phyloP scores from a whole-genome alignment of 35 echinoderm and acorn worm genomes.

The Patiria miniata region DNA sequence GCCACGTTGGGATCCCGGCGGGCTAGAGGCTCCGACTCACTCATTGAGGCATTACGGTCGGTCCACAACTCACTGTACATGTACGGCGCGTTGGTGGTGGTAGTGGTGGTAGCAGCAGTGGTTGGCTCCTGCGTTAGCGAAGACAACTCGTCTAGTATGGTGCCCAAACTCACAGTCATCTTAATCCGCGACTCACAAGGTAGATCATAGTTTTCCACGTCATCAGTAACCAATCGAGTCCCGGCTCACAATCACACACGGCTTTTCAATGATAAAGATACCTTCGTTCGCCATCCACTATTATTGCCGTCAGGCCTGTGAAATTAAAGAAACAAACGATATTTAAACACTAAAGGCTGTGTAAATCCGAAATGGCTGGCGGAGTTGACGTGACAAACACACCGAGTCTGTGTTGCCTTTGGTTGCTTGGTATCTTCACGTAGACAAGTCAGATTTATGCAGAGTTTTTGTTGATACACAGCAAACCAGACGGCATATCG shows the following conservation, averaged over 20 bases:
- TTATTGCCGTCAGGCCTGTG: too few relatives aligned
- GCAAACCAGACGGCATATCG: background rate
- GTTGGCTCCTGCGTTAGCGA: background rate
- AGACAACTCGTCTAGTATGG: conserved; percentile 28
- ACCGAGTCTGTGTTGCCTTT: background rate
- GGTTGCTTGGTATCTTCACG: conserved; percentile 16
- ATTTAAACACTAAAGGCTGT: too few relatives aligned
- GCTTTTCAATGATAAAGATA: too few relatives aligned
- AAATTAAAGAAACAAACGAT: too few relatives aligned
- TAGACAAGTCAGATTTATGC: background rate
- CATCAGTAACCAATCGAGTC: too few relatives aligned
- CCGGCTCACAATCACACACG: too few relatives aligned
- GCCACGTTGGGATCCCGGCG: conserved; percentile 62
- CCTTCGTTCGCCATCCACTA: too few relatives aligned
- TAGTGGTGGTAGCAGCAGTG: conserved; percentile 19
- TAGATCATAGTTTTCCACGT: too few relatives aligned
- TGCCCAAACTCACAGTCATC: conserved; percentile 20
- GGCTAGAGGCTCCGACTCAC: background rate
- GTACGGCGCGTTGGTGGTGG: background rate
- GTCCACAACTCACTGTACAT: conserved; percentile 26
- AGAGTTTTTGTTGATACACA: background rate
- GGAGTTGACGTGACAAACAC: background rate
- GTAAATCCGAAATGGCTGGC: too few relatives aligned
- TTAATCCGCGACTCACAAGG: background rate
- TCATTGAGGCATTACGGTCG: background rate